These are phyloP conservation scores for Drosophila pseudotalamancana DNA, from an alignment of 2,888 invertebrate species.

Conservation along the genomic window DNA sequence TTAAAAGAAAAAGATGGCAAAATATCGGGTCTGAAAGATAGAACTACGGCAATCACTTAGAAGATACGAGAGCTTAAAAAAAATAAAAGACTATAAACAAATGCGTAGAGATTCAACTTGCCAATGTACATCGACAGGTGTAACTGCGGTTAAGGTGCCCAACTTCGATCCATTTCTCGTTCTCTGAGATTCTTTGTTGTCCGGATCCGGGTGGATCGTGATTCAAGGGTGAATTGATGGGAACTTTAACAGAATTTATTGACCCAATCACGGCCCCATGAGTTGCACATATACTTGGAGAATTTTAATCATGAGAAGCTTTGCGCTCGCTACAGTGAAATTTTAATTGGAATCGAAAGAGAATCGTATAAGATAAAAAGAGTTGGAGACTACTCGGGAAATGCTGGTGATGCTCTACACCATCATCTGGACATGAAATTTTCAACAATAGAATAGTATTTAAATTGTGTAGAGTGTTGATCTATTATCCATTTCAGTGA, in stretches of 20 bases:
- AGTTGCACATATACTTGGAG: constrained; percentile 87
- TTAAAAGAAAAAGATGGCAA: too few species aligned
- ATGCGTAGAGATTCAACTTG: too few species aligned
- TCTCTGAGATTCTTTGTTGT: constrained; percentile 82
- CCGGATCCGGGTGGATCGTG: constrained; percentile 85
- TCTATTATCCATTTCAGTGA: not conserved
- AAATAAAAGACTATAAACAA: too few species aligned
- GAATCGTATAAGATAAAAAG: constrained; percentile 87
- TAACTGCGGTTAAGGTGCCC: not conserved
- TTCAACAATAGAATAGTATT: constrained; percentile 84
- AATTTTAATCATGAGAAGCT: constrained; percentile 86
- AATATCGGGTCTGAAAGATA: too few species aligned
- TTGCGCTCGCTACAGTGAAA: constrained; percentile 86
- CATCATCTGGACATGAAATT: constrained; percentile 88
- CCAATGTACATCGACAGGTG: not conserved
- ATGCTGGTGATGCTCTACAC: constrained; percentile 87
- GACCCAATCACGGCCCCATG: constrained; percentile 81
- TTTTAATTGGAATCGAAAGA: constrained; percentile 87
- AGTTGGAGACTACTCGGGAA: constrained; percentile 87
- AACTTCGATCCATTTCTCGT: constrained; percentile 85
- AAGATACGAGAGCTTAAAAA: too few species aligned
- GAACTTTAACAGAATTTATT: constrained; percentile 86
- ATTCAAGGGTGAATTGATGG: constrained; percentile 86
- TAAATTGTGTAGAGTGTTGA: not conserved
- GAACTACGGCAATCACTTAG: too few species aligned